Evolutionary conservation across 2,888 invertebrate genomes (phyloP).

Genomic region (Linnaemya tessellans): DNA sequence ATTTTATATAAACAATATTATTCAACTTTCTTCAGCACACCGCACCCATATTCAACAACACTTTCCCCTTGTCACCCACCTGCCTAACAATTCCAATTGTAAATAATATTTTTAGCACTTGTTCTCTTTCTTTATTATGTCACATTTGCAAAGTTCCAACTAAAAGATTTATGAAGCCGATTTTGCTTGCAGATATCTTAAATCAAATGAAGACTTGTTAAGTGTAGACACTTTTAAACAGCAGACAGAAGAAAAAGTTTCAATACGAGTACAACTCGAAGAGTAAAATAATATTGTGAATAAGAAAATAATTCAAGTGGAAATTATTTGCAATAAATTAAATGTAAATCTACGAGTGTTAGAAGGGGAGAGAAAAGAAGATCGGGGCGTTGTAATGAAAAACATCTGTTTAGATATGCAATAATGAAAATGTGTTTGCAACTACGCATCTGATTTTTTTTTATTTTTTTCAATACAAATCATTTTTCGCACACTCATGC

Average conservation of each 20-base stretch:
- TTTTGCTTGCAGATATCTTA: slow-evolving; percentile 27
- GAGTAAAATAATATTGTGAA: slow-evolving; percentile 19
- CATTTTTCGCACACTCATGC: not conserved
- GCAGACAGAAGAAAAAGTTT: not conserved
- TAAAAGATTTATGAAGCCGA: slow-evolving; percentile 41
- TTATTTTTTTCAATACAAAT: not conserved
- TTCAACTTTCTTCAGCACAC: too few species aligned
- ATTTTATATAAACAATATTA: too few species aligned
- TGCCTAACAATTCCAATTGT: not conserved
- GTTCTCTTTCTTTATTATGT: not conserved
- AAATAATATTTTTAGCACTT: not conserved
- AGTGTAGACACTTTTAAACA: slow-evolving; percentile 19
- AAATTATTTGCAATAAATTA: slow-evolving; percentile 38
- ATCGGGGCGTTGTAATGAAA: not conserved
- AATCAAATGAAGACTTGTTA: slow-evolving; percentile 47
- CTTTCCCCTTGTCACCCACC: not conserved
- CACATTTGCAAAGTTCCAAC: slow-evolving; percentile 35
- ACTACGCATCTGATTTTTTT: slow-evolving; percentile 7
- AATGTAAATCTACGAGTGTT: slow-evolving; percentile 3
- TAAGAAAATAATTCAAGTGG: slow-evolving; percentile 49
- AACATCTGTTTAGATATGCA: not conserved
- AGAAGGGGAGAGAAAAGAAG: not conserved
- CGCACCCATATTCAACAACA: not conserved
- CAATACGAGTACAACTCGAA: not conserved
- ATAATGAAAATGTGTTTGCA: too few species aligned